These are phyloP conservation scores for Andrena dorsata DNA, from an alignment of 2,888 invertebrate genomes.

Conservation along the genomic window DNA sequence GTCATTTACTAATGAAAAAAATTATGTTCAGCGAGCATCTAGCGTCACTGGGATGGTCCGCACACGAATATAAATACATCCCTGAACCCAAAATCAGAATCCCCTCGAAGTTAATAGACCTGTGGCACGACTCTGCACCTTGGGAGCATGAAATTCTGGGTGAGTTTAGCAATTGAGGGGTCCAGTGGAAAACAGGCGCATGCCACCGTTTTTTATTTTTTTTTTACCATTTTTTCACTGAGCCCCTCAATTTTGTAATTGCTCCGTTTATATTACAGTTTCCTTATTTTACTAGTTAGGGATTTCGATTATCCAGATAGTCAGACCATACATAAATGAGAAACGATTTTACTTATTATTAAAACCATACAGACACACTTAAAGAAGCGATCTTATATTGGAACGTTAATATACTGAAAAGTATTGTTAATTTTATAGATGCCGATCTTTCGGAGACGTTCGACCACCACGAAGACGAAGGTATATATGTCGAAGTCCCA, in stretches of 20 bases:
- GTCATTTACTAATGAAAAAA: background rate
- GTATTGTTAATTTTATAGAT: slow-evolving; percentile 35
- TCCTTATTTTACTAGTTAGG: too few species aligned
- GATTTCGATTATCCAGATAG: too few species aligned
- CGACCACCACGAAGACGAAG: slow-evolving; percentile 27
- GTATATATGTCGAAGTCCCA: slow-evolving; percentile 51
- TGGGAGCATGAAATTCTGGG: slow-evolving; percentile 24
- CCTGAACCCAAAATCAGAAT: slow-evolving; percentile 68
- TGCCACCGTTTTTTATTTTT: too few species aligned
- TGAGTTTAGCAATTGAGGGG: slow-evolving; percentile 16
- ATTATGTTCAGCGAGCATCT: slow-evolving; percentile 69
- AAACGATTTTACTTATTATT: too few species aligned
- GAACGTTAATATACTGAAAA: background rate
- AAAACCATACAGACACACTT: too few species aligned
- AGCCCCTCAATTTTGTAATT: too few species aligned
- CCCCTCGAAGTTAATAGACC: slow-evolving; percentile 29
- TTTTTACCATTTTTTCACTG: too few species aligned
- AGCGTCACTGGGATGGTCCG: slow-evolving; percentile 70
- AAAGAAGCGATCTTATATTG: too few species aligned
- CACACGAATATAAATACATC: slow-evolving; percentile 65
- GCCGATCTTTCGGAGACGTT: slow-evolving; percentile 8
- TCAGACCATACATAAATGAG: too few species aligned
- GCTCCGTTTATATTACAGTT: too few species aligned
- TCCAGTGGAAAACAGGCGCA: background rate
- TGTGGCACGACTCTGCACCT: slow-evolving; percentile 51